Evolutionary conservation across 1,140 invertebrate genomes (phyloP).

Genomic region (Conopomorpha cramerella): DNA sequence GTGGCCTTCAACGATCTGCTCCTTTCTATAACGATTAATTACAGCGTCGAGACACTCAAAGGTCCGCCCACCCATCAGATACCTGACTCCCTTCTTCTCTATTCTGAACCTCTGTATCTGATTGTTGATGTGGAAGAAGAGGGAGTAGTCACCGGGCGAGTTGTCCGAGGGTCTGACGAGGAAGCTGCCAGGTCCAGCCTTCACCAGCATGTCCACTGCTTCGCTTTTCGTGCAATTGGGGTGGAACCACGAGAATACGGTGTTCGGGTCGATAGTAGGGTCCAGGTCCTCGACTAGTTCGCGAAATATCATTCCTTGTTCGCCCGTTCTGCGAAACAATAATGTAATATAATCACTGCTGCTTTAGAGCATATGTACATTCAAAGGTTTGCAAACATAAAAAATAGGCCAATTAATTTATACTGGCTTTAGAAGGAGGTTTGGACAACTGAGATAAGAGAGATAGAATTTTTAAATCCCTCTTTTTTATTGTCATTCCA

Average conservation of each 20-base stretch:
- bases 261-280: constrained; percentile 93
- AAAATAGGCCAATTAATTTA: too few relatives aligned
- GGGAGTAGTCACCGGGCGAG: constrained; percentile 94
- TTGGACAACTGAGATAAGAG: too few relatives aligned
- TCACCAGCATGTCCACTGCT: constrained; percentile 93
- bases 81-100: constrained; percentile 93
- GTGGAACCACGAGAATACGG: constrained; percentile 98
- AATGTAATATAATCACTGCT: too few relatives aligned
- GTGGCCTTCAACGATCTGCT: constrained; percentile 97
- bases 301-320: constrained; percentile 95
- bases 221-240: constrained; percentile 95
- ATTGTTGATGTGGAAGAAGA: constrained; percentile 97
- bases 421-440: too few relatives aligned
- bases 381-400: too few relatives aligned
- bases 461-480: too few relatives aligned
- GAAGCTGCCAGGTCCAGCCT: constrained; percentile 93
- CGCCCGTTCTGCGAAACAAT: constrained; percentile 88
- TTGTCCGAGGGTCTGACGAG: constrained; percentile 94
- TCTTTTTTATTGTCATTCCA: too few relatives aligned
- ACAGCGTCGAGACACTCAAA: constrained; percentile 96
- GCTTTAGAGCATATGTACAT: too few relatives aligned
- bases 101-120: constrained; percentile 97
- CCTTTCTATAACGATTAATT: constrained; percentile 94
- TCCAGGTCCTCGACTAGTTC: constrained; percentile 94
- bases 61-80: constrained; percentile 94